These are phyloP conservation scores for Diplolepis rosae DNA, from an alignment of 2,888 invertebrate species.

Conservation along the genomic window DNA sequence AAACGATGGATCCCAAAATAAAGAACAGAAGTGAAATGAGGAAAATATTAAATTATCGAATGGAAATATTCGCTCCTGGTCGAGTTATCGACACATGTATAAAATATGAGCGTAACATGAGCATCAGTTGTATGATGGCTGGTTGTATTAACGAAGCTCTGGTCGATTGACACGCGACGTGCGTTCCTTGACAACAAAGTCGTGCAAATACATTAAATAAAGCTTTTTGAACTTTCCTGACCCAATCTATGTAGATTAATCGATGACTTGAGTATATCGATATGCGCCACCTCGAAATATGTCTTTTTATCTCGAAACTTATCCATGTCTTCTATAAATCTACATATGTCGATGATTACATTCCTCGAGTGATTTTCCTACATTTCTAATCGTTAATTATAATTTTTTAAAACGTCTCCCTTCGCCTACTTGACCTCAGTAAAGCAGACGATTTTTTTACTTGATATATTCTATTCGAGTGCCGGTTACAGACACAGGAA, in stretches of 20 bases:
- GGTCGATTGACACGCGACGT: slow-evolving; percentile 20
- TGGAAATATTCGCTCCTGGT: background rate
- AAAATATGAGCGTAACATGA: background rate
- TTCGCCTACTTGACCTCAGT: slow-evolving; percentile 21
- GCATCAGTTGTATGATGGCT: background rate
- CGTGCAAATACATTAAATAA: slow-evolving; percentile 12
- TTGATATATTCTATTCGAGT: slow-evolving; percentile 20
- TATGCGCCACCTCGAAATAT: background rate
- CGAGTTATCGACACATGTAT: slow-evolving; percentile 2
- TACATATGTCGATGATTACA: background rate
- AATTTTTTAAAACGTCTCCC: background rate
- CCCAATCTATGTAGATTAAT: slow-evolving; percentile 17
- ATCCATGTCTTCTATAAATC: too few species aligned
- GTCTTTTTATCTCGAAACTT: too few species aligned
- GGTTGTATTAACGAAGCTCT: background rate
- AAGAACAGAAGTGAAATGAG: background rate
- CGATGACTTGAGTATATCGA: slow-evolving; percentile 4
- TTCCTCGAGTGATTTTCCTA: background rate
- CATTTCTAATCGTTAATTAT: background rate
- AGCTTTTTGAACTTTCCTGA: slow-evolving; percentile 9
- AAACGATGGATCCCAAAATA: background rate
- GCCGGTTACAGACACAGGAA: slow-evolving; percentile 21
- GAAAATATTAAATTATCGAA: background rate
- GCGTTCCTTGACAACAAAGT: background rate
- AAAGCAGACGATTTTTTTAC: slow-evolving; percentile 8